A percentile compares a stretch with the other conserved stretches of the same genome.
These are phyloP conservation scores for Heterochromis multidens DNA, from an alignment of 2,113 vertebrate genomes.

Conservation along the genomic window DNA sequence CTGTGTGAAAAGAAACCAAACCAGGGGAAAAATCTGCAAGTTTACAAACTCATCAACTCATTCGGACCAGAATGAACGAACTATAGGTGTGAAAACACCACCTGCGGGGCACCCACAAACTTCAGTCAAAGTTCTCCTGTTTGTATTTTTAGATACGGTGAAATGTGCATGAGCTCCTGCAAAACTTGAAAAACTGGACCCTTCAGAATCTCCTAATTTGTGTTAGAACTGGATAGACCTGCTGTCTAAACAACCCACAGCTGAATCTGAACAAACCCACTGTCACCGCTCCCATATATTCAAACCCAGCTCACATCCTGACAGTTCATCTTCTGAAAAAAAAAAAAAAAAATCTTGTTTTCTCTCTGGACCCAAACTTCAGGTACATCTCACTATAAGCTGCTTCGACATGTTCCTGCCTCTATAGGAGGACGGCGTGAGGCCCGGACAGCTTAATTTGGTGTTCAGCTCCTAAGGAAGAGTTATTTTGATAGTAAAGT, in stretches of 20 bases:
- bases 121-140: not conserved
- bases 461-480: not conserved
- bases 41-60: not conserved
- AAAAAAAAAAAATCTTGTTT: not conserved
- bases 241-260: not conserved
- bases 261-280: conserved; percentile 11
- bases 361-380: not conserved
- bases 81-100: not conserved
- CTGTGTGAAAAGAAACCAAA: not conserved
- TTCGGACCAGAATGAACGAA: not conserved
- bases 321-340: not conserved
- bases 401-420: not conserved
- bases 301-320: not conserved
- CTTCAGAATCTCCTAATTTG: not conserved
- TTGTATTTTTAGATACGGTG: not conserved
- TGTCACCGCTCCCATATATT: not conserved
- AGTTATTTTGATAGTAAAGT: conserved; percentile 31
- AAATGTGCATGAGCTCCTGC: not conserved
- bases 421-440: not conserved
- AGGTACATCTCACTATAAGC: conserved; percentile 1
- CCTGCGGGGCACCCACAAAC: not conserved
- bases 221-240: not conserved
- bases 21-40: not conserved
- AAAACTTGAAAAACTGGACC: not conserved
- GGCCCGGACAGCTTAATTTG: conserved; percentile 34